Base-by-base conservation (phyloP, 2,113 vertebrate species). In the Periophthalmus modestus region DNA sequence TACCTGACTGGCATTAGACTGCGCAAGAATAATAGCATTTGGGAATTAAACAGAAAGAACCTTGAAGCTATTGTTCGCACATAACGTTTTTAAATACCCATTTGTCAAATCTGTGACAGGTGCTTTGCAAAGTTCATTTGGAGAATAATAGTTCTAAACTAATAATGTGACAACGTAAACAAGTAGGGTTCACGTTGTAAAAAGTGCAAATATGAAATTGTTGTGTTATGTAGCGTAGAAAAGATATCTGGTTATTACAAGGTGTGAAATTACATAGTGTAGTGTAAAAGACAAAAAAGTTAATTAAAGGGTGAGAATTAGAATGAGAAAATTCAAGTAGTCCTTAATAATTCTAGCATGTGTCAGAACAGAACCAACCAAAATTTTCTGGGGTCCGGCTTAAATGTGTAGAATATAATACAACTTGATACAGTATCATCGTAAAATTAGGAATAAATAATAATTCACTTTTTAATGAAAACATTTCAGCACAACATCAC, bases 1-100 rank as follows among this genome's bases (percentile, higher is more conserved):
- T 33, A 62, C 34, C 68, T 72, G 55, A 67, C 50, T 21, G 54
- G 33, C 77, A 71, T 48, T 61, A 4, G 70, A 28, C 14, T 54
- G 50, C n/a, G 62, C 12, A 43, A 46, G 4, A 19, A 70, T 61
- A 54, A 6, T 21, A 66, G 39, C 65, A 21, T 23, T 66, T 47
- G 18, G n/a, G 43, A 48, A 67, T 24, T 23, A 46, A 67, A 67
- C 21, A 23, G 39, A 24, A 67, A 24, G 12, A 48, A n/a, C 46
- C 66, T 23, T 7, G 39, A 9, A 24, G 66, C 43, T 24, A 65
- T 21, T 10, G 5, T 13, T 21, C 34, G 39, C 62, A 21, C 34
- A 21, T n/a, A 21, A 21, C 10, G 19, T 43, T 65, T 65, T 43
- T 39, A 65, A 43, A 65, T 43, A 65, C 39, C 18, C 62, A 65